These are phyloP conservation scores for Euphonia xanthogaster DNA, from an alignment of 2,797 vertebrate genomes.

Conservation along the genomic window DNA sequence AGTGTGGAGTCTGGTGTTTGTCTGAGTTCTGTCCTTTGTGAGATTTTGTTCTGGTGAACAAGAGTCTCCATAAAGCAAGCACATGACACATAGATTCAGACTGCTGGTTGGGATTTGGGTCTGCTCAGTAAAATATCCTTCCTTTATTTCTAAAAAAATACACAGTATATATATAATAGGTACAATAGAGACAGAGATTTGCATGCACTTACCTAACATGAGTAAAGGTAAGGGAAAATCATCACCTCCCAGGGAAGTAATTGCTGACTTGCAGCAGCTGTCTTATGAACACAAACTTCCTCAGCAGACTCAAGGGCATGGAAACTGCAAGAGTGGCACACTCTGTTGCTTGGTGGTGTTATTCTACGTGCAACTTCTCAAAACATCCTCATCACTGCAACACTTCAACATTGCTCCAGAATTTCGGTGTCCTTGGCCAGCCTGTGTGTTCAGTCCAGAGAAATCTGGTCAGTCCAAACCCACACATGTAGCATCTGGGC, in stretches of 20 bases:
- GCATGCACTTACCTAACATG: background rate
- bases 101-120: background rate
- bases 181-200: background rate
- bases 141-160: background rate
- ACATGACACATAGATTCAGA: fast-evolving
- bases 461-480: background rate
- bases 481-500: fast-evolving
- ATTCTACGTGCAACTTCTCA: background rate
- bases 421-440: background rate
- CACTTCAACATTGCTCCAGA: background rate
- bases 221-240: background rate
- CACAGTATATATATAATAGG: no score
- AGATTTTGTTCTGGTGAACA: background rate
- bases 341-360: background rate
- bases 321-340: background rate
- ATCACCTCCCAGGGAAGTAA: background rate
- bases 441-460: background rate
- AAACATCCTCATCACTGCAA: background rate
- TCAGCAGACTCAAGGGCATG: background rate
- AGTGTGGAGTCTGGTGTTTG: background rate
- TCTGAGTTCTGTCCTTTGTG: background rate
- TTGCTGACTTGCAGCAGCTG: background rate
- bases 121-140: background rate
- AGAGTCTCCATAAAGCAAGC: background rate
- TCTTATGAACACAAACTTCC: background rate